These are phyloP conservation scores for Serilophus lunatus DNA, from an alignment of 2,113 vertebrate genomes.

Conservation along the genomic window DNA sequence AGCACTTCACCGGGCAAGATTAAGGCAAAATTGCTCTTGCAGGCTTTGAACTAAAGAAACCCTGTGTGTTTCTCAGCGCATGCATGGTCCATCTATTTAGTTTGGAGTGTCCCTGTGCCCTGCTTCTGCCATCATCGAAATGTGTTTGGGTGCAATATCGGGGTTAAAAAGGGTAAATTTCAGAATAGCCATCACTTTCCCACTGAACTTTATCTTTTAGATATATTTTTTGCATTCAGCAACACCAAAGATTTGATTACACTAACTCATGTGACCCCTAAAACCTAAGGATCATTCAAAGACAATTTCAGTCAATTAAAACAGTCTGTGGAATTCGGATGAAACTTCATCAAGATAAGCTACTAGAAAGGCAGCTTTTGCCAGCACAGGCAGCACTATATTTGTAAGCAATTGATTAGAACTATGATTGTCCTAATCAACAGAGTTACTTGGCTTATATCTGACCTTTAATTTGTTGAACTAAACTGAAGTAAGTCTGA, in stretches of 20 bases:
- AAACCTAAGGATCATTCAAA: background rate
- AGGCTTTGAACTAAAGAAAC: background rate
- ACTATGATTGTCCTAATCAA: constrained; percentile 13
- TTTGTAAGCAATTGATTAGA: constrained; percentile 34
- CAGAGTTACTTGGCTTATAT: background rate
- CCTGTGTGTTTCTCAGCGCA: background rate
- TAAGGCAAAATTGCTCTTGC: background rate
- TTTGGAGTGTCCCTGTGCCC: background rate
- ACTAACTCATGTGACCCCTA: background rate
- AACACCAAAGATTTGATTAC: background rate
- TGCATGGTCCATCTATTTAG: background rate
- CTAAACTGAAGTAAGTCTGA: constrained; percentile 24
- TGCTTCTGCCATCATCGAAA: background rate
- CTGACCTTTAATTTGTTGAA: constrained; percentile 36
- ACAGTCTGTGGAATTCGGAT: background rate
- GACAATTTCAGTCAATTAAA: background rate
- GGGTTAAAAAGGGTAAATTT: background rate
- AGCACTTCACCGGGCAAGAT: background rate
- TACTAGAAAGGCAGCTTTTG: background rate
- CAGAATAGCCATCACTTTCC: background rate
- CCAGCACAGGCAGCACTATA: background rate
- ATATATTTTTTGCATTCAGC: background rate
- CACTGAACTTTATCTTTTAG: background rate
- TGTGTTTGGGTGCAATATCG: background rate
- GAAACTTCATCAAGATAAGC: constrained; percentile 25